Conservation (phyloP, 92 coral and sea anemone species). For the Ricordea florida region DNA sequence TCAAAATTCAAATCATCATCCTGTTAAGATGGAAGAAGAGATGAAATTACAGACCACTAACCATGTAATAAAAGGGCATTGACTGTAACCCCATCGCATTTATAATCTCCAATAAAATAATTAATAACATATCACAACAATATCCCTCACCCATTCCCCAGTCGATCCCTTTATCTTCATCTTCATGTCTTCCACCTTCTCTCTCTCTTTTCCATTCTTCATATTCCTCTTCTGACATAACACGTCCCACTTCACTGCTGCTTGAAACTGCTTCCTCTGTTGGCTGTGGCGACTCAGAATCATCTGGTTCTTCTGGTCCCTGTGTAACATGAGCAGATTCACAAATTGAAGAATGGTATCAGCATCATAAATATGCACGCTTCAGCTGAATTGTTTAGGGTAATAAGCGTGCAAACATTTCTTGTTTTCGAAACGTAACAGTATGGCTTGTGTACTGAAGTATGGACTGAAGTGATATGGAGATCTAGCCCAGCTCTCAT, state of each 20-base stretch:
- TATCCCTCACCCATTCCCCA: conserved; percentile 92
- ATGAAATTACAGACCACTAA: not conserved
- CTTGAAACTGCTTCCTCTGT: conserved; percentile 20
- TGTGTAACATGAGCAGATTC: not conserved
- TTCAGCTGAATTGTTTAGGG: too few species aligned
- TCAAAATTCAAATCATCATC: too few species aligned
- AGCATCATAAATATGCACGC: too few species aligned
- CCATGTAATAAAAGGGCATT: not conserved
- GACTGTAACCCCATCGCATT: not conserved
- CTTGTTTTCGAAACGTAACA: too few species aligned
- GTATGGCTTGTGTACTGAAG: too few species aligned
- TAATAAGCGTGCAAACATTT: too few species aligned
- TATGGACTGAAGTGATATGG: too few species aligned
- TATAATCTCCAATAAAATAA: not conserved
- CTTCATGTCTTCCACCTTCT: conserved; percentile 49
- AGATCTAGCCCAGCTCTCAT: too few species aligned
- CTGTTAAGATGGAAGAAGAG: too few species aligned
- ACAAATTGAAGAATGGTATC: too few species aligned
- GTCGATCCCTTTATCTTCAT: conserved; percentile 69
- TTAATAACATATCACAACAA: too few species aligned
- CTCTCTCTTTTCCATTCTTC: conserved; percentile 85
- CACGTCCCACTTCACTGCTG: conserved; percentile 75
- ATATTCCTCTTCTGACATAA: conserved; percentile 90
- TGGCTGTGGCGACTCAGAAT: conserved; percentile 24
- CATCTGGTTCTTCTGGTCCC: conserved; percentile 86